Percentiles rank a stretch among this genome's conserved stretches.
These are phyloP conservation scores for Dasypolia templi DNA, from an alignment of 2,888 invertebrate genomes.

Conservation along the genomic window DNA sequence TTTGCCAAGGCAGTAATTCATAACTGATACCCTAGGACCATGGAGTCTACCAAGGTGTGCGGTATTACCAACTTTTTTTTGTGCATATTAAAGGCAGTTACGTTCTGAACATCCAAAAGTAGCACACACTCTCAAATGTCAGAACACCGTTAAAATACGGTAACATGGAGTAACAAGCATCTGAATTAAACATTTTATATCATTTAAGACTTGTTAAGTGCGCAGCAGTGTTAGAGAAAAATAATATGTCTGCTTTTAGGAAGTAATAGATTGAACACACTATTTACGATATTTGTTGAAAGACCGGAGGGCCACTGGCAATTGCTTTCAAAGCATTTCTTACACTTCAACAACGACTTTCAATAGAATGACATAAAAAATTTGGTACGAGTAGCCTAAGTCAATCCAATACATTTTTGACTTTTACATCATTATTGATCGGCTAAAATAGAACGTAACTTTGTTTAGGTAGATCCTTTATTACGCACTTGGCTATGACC, in stretches of 20 bases:
- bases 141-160: conserved; percentile 61
- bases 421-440: not conserved
- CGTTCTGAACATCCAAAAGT: conserved; percentile 40
- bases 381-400: too few species aligned
- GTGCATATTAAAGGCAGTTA: conserved; percentile 19
- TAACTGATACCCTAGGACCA: not conserved
- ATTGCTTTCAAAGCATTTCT: too few species aligned
- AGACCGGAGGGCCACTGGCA: too few species aligned
- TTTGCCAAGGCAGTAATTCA: not conserved
- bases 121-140: conserved; percentile 53
- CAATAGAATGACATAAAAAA: not conserved
- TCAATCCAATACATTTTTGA: not conserved
- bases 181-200: conserved; percentile 51
- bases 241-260: conserved; percentile 8
- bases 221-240: conserved; percentile 21
- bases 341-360: not conserved
- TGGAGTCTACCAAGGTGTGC: not conserved
- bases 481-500: not conserved
- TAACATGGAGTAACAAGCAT: conserved; percentile 61
- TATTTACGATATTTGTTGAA: not conserved
- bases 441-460: not conserved
- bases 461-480: not conserved
- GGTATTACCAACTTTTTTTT: not conserved
- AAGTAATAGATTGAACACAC: not conserved
- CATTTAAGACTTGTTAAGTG: conserved; percentile 27